Evolutionary conservation across 2,888 invertebrate species (phyloP), one percentile per base, ranked within the genome.

Genomic region (Nebria salina): DNA sequence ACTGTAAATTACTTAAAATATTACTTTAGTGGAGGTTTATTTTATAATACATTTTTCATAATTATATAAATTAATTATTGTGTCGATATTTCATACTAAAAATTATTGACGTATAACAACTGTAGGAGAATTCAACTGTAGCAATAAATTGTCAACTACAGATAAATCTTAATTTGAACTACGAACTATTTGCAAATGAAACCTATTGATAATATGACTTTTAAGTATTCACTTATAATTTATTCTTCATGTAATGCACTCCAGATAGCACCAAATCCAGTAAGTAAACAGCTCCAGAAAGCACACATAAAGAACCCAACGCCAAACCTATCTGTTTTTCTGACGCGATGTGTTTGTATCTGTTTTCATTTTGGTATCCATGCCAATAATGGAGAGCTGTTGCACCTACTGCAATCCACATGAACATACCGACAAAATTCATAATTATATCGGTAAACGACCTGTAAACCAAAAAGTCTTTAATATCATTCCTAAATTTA

Each of bases 381-480:
- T 94, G 93, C 96, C 96, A 97, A 89, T 96, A 97, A 89, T 96
- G 96, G 25, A 96, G 91, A 0, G 96, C 96, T 34, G 95, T 95
- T 0, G 95, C 96, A 1, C 96, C 96, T 72, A 96, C 95, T 0
- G 95, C 95, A 15, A 96, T 90, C 93, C 96, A 97, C 91, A 96
- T 90, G 89, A 96, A 93, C 83, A 95, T 93, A 0, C 96, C 96
- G 76, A 95, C 92, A 85, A 96, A 94, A 89, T 96, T 96, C 96
- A 96, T 96, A 83, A 97, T 92, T 82, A 96, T 93, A 86, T 97
- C 96, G 1, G 93, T 93, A 86, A 94, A 87, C 11, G 94, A 93
- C 83, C 96, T 96, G 89, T 65, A 89, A 89, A 84, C 83, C 75
- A 82, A 82, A 82, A 75, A 20, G 20, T 20, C 20, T 20, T 20